Evolutionary conservation across 2,888 invertebrate species (phyloP).

Genomic region (Xylota sylvarum): DNA sequence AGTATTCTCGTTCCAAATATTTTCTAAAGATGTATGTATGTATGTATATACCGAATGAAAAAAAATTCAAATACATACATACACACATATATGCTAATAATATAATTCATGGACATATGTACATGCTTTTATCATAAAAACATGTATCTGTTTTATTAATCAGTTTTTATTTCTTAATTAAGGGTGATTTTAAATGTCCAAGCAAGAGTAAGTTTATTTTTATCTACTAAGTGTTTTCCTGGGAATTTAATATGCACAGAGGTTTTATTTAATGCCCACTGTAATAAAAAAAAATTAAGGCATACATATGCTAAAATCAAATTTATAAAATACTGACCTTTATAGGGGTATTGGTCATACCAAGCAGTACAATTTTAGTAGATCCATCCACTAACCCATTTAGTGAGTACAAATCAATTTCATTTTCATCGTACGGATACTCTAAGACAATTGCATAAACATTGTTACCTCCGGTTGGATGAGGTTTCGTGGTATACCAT

Average conservation of each 20-base stretch:
- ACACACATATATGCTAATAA: too few relatives aligned
- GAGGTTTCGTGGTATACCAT: slow-evolving; percentile 89
- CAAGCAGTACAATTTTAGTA: slow-evolving; percentile 86
- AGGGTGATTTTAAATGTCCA: slow-evolving; percentile 84
- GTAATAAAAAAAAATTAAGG: slow-evolving; percentile 44
- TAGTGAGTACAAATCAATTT: slow-evolving; percentile 85
- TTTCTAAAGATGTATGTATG: too few relatives aligned
- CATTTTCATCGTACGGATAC: slow-evolving; percentile 88
- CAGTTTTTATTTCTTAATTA: slow-evolving; percentile 47
- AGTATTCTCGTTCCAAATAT: too few relatives aligned
- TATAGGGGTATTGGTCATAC: slow-evolving; percentile 83
- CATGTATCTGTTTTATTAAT: too few relatives aligned
- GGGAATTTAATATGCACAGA: slow-evolving; percentile 82
- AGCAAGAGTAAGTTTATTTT: slow-evolving; percentile 81
- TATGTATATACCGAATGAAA: too few relatives aligned
- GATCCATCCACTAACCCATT: slow-evolving; percentile 80
- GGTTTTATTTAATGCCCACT: slow-evolving; percentile 81
- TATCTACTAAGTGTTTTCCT: slow-evolving; percentile 82
- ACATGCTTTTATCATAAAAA: too few relatives aligned
- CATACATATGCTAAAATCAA: slow-evolving; percentile 81
- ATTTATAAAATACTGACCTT: slow-evolving; percentile 78
- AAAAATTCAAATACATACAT: too few relatives aligned
- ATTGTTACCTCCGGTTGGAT: slow-evolving; percentile 79
- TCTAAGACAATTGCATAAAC: slow-evolving; percentile 90
- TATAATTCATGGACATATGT: too few relatives aligned